Base-by-base conservation (phyloP, 2,113 vertebrate genomes). In the Nothocercus nigrocapillus region DNA sequence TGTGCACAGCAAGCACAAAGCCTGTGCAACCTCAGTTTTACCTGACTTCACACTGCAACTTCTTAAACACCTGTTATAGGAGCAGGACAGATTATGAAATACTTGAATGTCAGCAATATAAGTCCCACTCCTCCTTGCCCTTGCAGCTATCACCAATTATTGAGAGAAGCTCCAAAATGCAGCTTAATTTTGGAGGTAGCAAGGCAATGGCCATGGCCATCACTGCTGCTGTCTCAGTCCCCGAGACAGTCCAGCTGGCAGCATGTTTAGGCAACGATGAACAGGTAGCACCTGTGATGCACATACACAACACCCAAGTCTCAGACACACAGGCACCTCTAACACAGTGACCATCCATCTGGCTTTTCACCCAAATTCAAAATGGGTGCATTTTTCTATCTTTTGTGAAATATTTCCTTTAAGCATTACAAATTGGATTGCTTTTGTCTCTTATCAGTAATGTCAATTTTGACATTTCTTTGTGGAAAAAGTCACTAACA, bases 371-470 rank as follows among this genome's bases (percentile, higher is more conserved):
- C 13, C 49, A 30, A 12, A 85, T 15, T 81, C 76, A 80, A 80
- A 90, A 83, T 2, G 3, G 14, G 36, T 63, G 15, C 11, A 12
- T 93, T 64, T 70, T 67, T 25, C 54, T 76, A 32, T 24, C 7
- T 22, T 81, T 30, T 40, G 22, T 70, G 72, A 94, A 81, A 61
- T 5, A 38, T 30, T 75, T 69, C 15, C 34, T 66, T 79, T 47
- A 70, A 76, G 62, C 27, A 22, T 32, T 84, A 86, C 67, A 86
- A 83, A 92, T 17, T 51, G 66, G 12, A 47, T 11, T 49, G 70
- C 77, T 92, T 82, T 90, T 27, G 74, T 77, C 17, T 86, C 54
- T 64, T 77, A n/a, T 30, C 49, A 81, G 59, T 63, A 82, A 45
- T 27, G 47, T 62, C 54, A 89, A 56, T 59, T 77, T 42, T 75